A percentile compares a stretch with the other conserved stretches of the same genome.
Evolutionary conservation across 2,113 vertebrate genomes (phyloP).

Genomic region (Pelvicachromis taeniatus): DNA sequence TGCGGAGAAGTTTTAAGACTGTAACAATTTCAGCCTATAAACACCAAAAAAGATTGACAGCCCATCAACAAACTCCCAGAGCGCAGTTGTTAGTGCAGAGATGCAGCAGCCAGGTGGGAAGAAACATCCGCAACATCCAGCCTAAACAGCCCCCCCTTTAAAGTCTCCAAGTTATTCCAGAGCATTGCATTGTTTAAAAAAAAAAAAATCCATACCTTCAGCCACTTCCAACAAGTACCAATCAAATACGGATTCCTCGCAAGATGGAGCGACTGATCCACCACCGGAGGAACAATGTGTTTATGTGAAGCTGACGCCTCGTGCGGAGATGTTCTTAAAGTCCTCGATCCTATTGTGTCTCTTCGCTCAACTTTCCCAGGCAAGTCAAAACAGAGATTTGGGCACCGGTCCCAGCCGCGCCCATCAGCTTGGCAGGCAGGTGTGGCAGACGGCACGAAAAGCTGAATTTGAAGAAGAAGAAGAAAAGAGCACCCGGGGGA

Average conservation of each 20-base stretch:
- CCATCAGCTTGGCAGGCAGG: constrained; percentile 65
- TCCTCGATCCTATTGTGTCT: constrained; percentile 44
- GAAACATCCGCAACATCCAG: neutral
- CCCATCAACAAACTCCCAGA: constrained; percentile 46
- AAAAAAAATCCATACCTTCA: constrained; percentile 48
- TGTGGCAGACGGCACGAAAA: constrained; percentile 35
- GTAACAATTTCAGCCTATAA: neutral
- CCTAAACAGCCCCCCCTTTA: neutral
- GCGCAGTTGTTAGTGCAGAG: constrained; percentile 22
- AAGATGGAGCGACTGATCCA: constrained; percentile 2
- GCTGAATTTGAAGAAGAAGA: neutral
- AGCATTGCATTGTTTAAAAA: neutral
- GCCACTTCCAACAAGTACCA: neutral
- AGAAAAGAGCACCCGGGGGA: constrained; percentile 50
- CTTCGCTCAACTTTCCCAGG: constrained; percentile 55
- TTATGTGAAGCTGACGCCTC: constrained; percentile 8
- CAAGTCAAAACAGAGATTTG: constrained; percentile 68
- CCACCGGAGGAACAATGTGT: neutral
- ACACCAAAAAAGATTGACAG: neutral
- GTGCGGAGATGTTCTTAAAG: constrained; percentile 52
- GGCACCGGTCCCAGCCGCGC: constrained; percentile 69
- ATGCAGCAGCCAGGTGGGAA: constrained; percentile 19
- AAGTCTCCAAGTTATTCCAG: neutral
- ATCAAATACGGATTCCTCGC: neutral
- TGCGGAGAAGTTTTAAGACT: neutral